phyloP scores from a whole-genome alignment of 2,113 vertebrate species.

The Pholis gunnellus region DNA sequence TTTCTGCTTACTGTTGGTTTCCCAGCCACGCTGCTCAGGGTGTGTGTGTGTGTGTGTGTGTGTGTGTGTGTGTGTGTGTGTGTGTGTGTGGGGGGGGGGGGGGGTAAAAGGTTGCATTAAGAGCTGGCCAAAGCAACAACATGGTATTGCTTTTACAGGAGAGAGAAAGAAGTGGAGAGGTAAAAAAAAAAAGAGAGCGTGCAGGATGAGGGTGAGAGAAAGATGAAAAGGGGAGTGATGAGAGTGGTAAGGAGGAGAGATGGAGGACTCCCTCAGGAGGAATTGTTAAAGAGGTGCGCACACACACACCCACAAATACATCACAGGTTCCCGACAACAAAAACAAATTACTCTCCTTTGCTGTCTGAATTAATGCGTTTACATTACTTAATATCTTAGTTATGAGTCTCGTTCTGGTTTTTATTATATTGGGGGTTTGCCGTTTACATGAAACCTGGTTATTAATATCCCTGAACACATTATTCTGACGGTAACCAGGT shows the following conservation, averaged over 20 bases:
- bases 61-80: not conserved
- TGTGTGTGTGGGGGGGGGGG: not conserved
- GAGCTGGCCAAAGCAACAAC: conserved; percentile 60
- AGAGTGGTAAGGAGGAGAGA: conserved; percentile 10
- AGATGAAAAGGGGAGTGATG: conserved; percentile 23
- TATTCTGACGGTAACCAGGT: not conserved
- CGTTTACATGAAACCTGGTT: not conserved
- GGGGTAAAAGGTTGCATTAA: conserved; percentile 65
- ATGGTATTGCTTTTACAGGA: conserved; percentile 68
- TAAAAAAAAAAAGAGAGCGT: conserved; percentile 10
- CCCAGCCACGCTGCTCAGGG: conserved; percentile 14
- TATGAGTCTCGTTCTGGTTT: not conserved
- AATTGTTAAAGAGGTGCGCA: not conserved
- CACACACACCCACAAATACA: conserved; percentile 6
- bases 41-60: conserved; percentile 19
- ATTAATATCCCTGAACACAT: not conserved
- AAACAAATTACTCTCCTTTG: not conserved
- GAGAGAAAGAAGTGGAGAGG: conserved; percentile 37
- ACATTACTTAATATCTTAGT: not conserved
- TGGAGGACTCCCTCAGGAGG: conserved; percentile 9
- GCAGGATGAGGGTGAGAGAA: conserved; percentile 7
- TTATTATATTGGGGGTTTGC: not conserved
- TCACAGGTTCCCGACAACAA: not conserved
- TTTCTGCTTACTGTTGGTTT: conserved; percentile 73
- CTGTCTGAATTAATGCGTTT: not conserved